Evolutionary conservation across 2,797 vertebrate species (phyloP).

Genomic region (Phaenicophaeus curvirostris): DNA sequence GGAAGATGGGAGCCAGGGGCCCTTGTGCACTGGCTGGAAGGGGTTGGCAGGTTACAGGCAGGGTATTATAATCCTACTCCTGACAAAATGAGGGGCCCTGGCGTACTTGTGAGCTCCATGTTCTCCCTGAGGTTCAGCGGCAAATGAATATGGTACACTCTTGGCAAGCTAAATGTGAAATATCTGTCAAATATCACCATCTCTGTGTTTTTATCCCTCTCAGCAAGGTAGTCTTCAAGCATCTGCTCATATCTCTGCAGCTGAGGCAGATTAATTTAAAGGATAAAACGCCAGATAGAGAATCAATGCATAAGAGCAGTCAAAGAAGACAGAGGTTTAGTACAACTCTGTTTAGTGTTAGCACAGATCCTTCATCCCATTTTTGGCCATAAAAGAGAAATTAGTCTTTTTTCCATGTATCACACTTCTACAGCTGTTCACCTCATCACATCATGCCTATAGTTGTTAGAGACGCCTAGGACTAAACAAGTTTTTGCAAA

Average conservation of each 20-base stretch:
- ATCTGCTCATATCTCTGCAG: slow-evolving; percentile 16
- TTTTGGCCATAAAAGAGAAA: slow-evolving; percentile 22
- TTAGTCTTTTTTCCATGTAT: neutral
- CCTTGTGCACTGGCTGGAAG: neutral
- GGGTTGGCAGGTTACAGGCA: neutral
- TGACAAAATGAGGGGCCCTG: neutral
- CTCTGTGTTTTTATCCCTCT: neutral
- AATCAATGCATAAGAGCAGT: slow-evolving; percentile 17
- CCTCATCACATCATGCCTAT: neutral
- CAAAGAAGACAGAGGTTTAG: neutral
- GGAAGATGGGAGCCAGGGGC: neutral
- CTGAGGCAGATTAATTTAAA: slow-evolving; percentile 14
- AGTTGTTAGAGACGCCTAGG: slow-evolving; percentile 14
- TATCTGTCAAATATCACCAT: neutral
- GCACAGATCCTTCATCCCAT: neutral
- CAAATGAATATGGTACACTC: neutral
- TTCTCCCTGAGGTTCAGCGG: neutral
- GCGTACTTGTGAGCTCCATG: neutral
- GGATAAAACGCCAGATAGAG: neutral
- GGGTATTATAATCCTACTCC: neutral
- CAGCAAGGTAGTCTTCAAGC: slow-evolving; percentile 5
- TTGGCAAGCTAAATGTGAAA: neutral
- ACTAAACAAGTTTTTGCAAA: slow-evolving; percentile 26
- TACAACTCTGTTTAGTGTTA: neutral
- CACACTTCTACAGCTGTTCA: slow-evolving; percentile 4